Evolutionary conservation across 2,797 vertebrate genomes (phyloP), one percentile per base, ranked within the genome.

Genomic region (Enteromius fasciolatus): DNA sequence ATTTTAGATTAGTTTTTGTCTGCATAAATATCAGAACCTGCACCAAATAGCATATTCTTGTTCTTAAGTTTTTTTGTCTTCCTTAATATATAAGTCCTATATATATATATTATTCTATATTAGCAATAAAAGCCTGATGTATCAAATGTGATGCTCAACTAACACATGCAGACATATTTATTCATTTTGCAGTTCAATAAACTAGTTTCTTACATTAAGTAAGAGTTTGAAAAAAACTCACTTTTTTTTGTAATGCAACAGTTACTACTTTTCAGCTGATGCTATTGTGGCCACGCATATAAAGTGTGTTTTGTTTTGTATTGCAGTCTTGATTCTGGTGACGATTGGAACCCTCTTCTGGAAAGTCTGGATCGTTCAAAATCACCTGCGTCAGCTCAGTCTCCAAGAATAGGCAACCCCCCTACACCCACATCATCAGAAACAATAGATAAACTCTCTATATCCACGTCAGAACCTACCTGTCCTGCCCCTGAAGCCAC

Each of bases 241-340:
- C n/a, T n/a, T n/a, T n/a, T n/a, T n/a, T n/a, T n/a, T n/a, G n/a
- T n/a, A n/a, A n/a, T n/a, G n/a, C n/a, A n/a, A n/a, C 31, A 57
- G 14, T 28, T 28, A 15, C 23, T 61, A 23, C 12, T 78, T 31
- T 36, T 17, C 9, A 39, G 31, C 25, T 78, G 23, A 17, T 77
- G 25, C 28, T 33, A 14, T 64, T 63, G 39, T 76, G 25, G 14
- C 9, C 5, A 23, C 5, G 20, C 63, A 25, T 23, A 5, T 39
- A 25, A 44, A 41, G 10, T 4, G 23, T 25, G 36, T 80, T 59
- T 39, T 70, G 41, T 73, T 63, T 48, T 72, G 41, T 33, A 9
- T 81, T 73, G n/a, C 79, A 81, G 79, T 81, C 23, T 50, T n/a
- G 54, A 81, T 59, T 80, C 11, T 80, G 78, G 12, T 33, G 54